A percentile compares a stretch with the other conserved stretches of the same genome.
Conservation (phyloP, 2,113 vertebrate species). For the Hylia prasina region DNA sequence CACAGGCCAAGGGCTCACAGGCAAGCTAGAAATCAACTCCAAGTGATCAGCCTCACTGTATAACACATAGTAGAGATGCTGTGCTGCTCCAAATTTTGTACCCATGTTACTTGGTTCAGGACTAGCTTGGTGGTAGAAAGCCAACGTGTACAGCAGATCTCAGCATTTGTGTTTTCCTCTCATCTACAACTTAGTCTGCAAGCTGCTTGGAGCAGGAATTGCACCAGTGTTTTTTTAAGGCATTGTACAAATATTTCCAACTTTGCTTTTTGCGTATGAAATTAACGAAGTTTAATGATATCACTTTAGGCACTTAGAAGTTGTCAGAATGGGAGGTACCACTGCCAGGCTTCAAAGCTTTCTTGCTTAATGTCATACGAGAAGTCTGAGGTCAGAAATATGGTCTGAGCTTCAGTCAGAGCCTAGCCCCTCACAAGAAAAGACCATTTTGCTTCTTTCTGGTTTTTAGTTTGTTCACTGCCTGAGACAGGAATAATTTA, state of each 20-base stretch:
- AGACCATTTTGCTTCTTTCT: background rate
- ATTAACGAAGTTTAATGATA: background rate
- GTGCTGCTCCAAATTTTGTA: background rate
- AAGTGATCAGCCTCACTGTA: background rate
- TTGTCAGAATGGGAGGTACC: background rate
- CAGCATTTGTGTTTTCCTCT: background rate
- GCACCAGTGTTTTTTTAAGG: background rate
- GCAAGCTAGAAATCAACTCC: background rate
- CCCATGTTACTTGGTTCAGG: background rate
- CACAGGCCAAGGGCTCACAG: background rate
- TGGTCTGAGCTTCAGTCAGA: background rate
- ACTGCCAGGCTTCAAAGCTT: background rate
- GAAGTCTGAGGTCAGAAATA: background rate
- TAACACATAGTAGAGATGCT: rapidly evolving
- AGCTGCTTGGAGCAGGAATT: background rate
- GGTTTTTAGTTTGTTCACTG: background rate
- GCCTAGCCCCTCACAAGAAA: background rate
- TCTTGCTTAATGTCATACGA: background rate
- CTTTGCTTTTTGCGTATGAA: background rate
- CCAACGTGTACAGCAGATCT: background rate
- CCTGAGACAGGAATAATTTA: background rate
- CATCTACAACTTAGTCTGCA: background rate
- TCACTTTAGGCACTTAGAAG: background rate
- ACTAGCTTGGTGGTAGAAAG: background rate
- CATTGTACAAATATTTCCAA: background rate